Percentiles rank a stretch among this genome's conserved stretches.
These are phyloP conservation scores for Venturia canescens DNA, from an alignment of 1,140 invertebrate species.

Conservation along the genomic window DNA sequence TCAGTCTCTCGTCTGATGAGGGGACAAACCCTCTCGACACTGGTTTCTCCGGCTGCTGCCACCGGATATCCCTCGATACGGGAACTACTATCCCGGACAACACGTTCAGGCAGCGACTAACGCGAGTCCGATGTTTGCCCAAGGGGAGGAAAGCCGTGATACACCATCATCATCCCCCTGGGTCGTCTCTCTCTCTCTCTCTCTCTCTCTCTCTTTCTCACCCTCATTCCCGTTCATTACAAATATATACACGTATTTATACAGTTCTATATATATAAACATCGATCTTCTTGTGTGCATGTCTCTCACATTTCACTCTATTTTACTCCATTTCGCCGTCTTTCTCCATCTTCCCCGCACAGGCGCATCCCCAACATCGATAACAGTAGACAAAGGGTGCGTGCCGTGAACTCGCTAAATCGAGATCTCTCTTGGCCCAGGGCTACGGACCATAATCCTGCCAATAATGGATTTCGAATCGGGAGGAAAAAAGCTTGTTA, in stretches of 20 bases:
- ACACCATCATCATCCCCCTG: conserved; percentile 43
- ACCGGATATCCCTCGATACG: conserved; percentile 43
- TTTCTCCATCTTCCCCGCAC: conserved; percentile 54
- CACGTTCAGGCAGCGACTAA: conserved; percentile 43
- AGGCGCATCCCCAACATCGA: conserved; percentile 61
- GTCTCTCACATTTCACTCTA: conserved; percentile 24
- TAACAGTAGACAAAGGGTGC: conserved; percentile 69
- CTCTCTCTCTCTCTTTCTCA: conserved; percentile 11
- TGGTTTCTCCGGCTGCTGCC: conserved; percentile 44
- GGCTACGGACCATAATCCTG: conserved; percentile 63
- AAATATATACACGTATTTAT: neutral
- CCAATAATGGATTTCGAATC: conserved; percentile 68
- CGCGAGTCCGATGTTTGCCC: conserved; percentile 58
- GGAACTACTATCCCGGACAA: conserved; percentile 33
- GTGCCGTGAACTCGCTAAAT: conserved; percentile 39
- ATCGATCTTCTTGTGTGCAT: neutral
- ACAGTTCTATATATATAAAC: neutral
- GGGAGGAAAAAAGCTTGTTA: conserved; percentile 30
- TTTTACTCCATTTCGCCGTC: conserved; percentile 29
- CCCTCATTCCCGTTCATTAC: conserved; percentile 4
- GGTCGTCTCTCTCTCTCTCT: conserved; percentile 19
- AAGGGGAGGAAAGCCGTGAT: conserved; percentile 42
- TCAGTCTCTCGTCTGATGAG: neutral
- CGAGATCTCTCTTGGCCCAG: conserved; percentile 57
- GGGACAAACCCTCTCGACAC: conserved; percentile 27